Conservation (phyloP, 2,797 vertebrate species). For the Myotis findleyi region DNA sequence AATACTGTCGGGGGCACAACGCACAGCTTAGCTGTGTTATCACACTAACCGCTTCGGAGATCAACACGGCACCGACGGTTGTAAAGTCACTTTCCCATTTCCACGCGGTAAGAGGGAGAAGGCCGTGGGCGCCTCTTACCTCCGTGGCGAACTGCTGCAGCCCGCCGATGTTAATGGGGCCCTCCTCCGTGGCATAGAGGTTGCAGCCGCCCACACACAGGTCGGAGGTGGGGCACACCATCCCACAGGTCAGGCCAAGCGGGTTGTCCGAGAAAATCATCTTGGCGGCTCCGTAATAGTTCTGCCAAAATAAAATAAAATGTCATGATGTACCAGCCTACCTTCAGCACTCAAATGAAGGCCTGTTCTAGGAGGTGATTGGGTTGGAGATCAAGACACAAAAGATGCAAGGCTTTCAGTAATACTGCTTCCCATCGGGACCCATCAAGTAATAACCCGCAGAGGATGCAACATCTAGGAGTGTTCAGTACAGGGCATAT, state of each 20-base stretch:
- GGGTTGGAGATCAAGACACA: not conserved
- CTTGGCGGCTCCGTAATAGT: slow-evolving; percentile 94
- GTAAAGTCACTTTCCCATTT: slow-evolving; percentile 39
- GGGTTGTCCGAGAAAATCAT: slow-evolving; percentile 98
- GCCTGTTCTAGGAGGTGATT: not conserved
- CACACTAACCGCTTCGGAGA: not conserved
- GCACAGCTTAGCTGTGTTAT: not conserved
- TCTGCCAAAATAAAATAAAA: slow-evolving; percentile 80
- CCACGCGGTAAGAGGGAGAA: not conserved
- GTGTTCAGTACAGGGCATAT: not conserved
- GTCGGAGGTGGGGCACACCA: slow-evolving; percentile 97
- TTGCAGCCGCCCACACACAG: slow-evolving; percentile 98
- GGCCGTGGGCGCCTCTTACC: slow-evolving; percentile 83
- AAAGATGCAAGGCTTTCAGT: not conserved
- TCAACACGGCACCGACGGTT: slow-evolving; percentile 21
- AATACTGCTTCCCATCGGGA: not conserved
- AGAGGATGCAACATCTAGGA: not conserved
- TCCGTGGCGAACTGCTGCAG: slow-evolving; percentile 97
- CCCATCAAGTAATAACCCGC: not conserved
- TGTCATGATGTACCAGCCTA: not conserved
- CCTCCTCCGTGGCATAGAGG: slow-evolving; percentile 95
- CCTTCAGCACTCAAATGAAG: not conserved
- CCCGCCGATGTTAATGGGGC: slow-evolving; percentile 97
- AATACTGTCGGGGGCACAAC: slow-evolving; percentile 45
- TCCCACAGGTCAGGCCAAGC: slow-evolving; percentile 96